Evolutionary conservation across 2,113 vertebrate genomes (phyloP).

Genomic region (Cranoglanis bouderius): DNA sequence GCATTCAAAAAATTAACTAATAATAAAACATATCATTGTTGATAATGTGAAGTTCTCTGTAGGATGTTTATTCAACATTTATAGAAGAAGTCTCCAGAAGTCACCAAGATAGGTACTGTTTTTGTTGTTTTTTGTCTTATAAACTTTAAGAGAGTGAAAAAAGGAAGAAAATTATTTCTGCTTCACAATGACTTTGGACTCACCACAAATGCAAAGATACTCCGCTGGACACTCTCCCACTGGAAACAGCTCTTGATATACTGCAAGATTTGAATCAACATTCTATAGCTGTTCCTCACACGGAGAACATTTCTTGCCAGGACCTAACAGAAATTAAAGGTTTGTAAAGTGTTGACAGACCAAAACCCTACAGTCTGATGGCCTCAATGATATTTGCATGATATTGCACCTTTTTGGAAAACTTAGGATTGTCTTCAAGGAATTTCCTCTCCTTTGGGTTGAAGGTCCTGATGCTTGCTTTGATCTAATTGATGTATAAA

Average conservation of each 20-base stretch:
- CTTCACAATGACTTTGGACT: conserved; percentile 58
- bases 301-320: conserved; percentile 89
- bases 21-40: neutral
- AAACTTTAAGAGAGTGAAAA: neutral
- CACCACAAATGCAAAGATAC: conserved; percentile 88
- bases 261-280: conserved; percentile 82
- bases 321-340: conserved; percentile 70
- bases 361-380: neutral
- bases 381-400: neutral
- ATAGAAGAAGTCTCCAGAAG: neutral
- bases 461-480: conserved; percentile 89
- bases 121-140: neutral
- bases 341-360: neutral
- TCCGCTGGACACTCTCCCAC: conserved; percentile 90
- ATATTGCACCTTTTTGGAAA: conserved; percentile 91
- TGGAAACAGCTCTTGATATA: conserved; percentile 97
- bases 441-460: conserved; percentile 82
- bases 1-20: neutral
- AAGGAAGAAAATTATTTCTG: too few species aligned
- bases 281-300: conserved; percentile 84
- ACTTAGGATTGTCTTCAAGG: conserved; percentile 86
- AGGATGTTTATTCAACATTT: neutral
- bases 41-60: neutral
- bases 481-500: conserved; percentile 71
- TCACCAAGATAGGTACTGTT: neutral